phyloP scores from a whole-genome alignment of 2,113 vertebrate species.

The Catharus minimus region DNA sequence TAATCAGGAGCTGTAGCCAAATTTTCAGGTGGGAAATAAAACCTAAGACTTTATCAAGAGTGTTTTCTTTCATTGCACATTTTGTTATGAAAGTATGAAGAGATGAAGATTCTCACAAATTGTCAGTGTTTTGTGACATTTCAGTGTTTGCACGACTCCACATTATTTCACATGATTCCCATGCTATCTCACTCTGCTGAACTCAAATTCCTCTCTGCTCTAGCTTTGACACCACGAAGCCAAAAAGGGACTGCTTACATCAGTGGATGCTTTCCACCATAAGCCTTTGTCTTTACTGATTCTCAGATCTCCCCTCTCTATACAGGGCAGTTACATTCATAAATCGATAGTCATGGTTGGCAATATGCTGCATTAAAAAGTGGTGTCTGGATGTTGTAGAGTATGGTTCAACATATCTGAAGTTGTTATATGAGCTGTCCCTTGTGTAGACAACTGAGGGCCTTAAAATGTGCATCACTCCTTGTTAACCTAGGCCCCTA shows the following conservation, averaged over 20 bases:
- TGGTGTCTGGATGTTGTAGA: neutral
- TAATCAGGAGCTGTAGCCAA: neutral
- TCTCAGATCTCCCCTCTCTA: neutral
- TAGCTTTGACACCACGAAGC: neutral
- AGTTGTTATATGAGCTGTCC: neutral
- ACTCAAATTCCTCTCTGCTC: neutral
- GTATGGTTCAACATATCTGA: neutral
- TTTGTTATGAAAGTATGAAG: neutral
- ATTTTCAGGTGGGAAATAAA: slow-evolving; percentile 4
- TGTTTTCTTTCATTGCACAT: neutral
- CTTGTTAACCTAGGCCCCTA: neutral
- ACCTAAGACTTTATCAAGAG: neutral
- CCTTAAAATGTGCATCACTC: neutral
- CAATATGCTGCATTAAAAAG: neutral
- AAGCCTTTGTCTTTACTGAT: neutral
- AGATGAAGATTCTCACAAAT: neutral
- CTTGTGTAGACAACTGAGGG: neutral
- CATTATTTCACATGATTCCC: neutral
- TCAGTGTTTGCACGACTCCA: neutral
- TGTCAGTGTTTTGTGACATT: neutral
- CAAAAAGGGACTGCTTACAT: neutral
- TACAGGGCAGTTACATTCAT: neutral
- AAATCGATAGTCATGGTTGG: neutral
- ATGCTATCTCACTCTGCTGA: neutral
- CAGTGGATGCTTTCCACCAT: neutral